Evolutionary conservation across 2,113 vertebrate genomes (phyloP), one percentile per base, ranked within the genome.

Genomic region (Myotis yumanensis): DNA sequence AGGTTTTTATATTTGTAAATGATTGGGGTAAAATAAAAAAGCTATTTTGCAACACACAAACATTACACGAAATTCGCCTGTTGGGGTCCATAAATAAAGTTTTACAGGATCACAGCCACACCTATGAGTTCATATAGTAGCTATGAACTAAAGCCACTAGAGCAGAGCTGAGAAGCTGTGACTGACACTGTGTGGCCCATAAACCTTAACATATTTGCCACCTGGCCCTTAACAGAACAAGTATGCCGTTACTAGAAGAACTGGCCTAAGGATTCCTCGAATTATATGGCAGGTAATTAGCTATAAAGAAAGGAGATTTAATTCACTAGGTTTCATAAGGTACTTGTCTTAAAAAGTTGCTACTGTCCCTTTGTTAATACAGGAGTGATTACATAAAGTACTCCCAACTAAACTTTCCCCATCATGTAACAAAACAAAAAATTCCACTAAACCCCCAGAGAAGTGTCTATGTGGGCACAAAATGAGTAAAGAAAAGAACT

Each of bases 401-500:
- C 11, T 80, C 23, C 25, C 20, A 32, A 95, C 75, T 32, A 20
- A 52, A 87, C 32, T 32, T 87, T 46, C 11, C 57, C 57, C 30
- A 30, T 23, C 32, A 48, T 22, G 25, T 32, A 95, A 59, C 52
- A 48, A 88, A 72, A 69, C 46, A 79, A 92, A 62, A 83, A 43
- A 90, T 57, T 83, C 46, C 20, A 30, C 7, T 86, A 4, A 32
- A 3, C 62, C 81, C 62, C 69, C 8, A 85, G 14, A 62, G 8
- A 81, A 75, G 5, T 66, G 1, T 87, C 68, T 87, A 7, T 11
- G 28, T 7, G 48, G 12, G 40, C 46, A 43, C 57, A 30, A 96
- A 87, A 90, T 28, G 3, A 62, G 90, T 22, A 76, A 51, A 95
- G 16, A 46, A 66, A 80, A 91, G 11, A 95, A 82, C 40, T 94